Evolutionary conservation across 2,797 vertebrate genomes (phyloP).

Genomic region (Sebastolobus alascanus): DNA sequence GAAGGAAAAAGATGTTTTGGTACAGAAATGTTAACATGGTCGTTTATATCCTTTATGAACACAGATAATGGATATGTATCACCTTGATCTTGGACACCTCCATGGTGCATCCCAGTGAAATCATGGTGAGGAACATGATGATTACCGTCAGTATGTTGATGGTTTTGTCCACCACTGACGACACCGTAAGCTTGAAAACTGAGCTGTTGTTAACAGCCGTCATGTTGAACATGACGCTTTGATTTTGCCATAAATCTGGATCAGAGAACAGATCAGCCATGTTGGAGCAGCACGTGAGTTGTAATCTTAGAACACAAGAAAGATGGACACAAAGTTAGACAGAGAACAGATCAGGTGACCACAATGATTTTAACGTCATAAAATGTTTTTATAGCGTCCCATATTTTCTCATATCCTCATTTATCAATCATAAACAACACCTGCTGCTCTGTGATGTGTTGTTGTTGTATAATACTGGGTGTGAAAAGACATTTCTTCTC

Average conservation of each 20-base stretch:
- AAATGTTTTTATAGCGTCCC: no score
- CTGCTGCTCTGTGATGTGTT: no score
- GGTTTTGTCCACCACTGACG: slow-evolving; percentile 57
- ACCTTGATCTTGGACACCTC: slow-evolving; percentile 88
- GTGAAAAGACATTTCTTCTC: no score
- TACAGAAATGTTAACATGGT: not conserved
- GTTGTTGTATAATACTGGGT: no score
- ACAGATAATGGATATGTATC: not conserved
- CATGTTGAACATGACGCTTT: slow-evolving; percentile 33
- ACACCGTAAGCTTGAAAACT: not conserved
- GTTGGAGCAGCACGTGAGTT: not conserved
- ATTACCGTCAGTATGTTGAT: slow-evolving; percentile 60
- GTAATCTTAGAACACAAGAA: not conserved
- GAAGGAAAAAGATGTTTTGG: not conserved
- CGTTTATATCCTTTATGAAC: accelerated
- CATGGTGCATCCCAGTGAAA: slow-evolving; percentile 90
- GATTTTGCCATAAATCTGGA: slow-evolving; percentile 16
- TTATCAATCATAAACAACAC: no score
- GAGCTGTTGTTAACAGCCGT: slow-evolving; percentile 53
- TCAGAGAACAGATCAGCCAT: not conserved
- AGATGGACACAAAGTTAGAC: not conserved
- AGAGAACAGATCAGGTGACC: not conserved
- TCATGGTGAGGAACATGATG: slow-evolving; percentile 77
- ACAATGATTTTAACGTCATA: not conserved
- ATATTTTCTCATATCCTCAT: no score